Evolutionary conservation across 1,140 invertebrate genomes (phyloP).

Genomic region (Heliconius eleuchia): DNA sequence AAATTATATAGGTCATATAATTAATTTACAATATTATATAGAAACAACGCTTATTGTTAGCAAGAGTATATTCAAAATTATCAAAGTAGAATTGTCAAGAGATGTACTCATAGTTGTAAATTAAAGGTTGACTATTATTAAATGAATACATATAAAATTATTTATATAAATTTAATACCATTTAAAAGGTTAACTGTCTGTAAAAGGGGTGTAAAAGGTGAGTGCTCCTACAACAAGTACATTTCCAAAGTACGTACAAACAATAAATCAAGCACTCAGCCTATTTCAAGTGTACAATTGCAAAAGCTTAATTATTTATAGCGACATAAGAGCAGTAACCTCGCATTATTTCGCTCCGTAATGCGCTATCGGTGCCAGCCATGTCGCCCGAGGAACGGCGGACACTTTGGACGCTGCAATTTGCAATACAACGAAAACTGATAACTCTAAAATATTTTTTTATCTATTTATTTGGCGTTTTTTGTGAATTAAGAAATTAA

Average conservation of each 20-base stretch:
- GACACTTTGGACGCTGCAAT: not conserved
- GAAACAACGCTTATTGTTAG: too few species aligned
- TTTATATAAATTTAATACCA: not conserved
- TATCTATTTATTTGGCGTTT: too few species aligned
- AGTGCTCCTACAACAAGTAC: not conserved
- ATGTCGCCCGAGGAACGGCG: not conserved
- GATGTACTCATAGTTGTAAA: too few species aligned
- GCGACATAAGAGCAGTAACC: conserved; percentile 28
- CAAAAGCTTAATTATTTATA: conserved; percentile 24
- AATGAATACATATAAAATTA: too few species aligned
- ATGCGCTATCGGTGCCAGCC: conserved; percentile 37
- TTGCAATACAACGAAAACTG: not conserved
- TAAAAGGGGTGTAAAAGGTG: too few species aligned
- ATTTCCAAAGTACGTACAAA: not conserved
- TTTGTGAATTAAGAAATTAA: too few species aligned
- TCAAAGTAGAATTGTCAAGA: too few species aligned
- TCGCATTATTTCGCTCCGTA: conserved; percentile 39
- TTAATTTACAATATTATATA: too few species aligned
- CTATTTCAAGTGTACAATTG: conserved; percentile 14
- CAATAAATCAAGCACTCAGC: not conserved
- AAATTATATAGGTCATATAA: too few species aligned
- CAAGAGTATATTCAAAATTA: too few species aligned
- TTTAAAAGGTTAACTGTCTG: not conserved
- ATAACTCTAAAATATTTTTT: not conserved
- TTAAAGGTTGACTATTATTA: too few species aligned